A percentile compares a stretch with the other conserved stretches of the same genome.
Evolutionary conservation across 2,888 invertebrate genomes (phyloP).

Genomic region (Apodemia mormo): DNA sequence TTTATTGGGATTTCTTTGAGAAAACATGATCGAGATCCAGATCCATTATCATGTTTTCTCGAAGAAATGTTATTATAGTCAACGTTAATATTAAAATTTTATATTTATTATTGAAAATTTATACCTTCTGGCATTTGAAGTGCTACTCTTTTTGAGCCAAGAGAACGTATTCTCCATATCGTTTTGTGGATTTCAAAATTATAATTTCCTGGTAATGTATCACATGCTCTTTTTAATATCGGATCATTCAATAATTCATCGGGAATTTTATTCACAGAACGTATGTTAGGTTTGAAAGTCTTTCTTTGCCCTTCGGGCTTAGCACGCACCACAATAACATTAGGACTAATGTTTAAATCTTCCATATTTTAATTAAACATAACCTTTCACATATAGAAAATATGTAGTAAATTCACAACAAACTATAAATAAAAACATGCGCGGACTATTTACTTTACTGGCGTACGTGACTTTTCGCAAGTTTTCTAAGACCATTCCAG

Average conservation of each 20-base stretch:
- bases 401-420: slow-evolving; percentile 23
- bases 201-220: slow-evolving; percentile 94
- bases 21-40: no score
- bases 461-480: slow-evolving; percentile 76
- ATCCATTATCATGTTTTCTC: no score
- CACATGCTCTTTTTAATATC: slow-evolving; percentile 86
- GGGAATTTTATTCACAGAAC: slow-evolving; percentile 89
- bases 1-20: no score
- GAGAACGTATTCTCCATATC: slow-evolving; percentile 95
- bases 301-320: slow-evolving; percentile 87
- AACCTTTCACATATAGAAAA: slow-evolving; percentile 21
- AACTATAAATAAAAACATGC: slow-evolving; percentile 60
- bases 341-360: slow-evolving; percentile 57
- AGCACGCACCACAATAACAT: slow-evolving; percentile 87
- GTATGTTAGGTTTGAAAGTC: slow-evolving; percentile 88
- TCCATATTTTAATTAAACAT: slow-evolving; percentile 51
- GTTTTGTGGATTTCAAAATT: slow-evolving; percentile 99
- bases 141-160: slow-evolving; percentile 93
- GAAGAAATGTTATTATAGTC: no score
- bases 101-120: background rate
- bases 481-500: background rate
- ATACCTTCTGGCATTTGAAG: slow-evolving; percentile 97
- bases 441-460: slow-evolving; percentile 45
- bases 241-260: slow-evolving; percentile 89
- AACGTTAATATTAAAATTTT: no score